Percentiles rank a stretch among this genome's conserved stretches.
Evolutionary conservation across 2,888 invertebrate species (phyloP).

Genomic region (Drosophila ochracea): DNA sequence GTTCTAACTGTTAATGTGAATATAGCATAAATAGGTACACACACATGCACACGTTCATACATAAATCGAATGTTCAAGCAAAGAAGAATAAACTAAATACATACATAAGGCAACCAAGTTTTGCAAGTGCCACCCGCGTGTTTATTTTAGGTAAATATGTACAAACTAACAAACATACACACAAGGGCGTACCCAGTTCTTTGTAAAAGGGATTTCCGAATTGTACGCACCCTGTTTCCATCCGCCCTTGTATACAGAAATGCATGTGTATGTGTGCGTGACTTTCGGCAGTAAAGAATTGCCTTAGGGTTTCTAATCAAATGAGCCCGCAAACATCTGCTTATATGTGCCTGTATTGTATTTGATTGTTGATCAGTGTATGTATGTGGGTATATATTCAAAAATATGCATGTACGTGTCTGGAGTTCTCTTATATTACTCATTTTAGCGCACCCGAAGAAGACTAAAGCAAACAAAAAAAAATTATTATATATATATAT

Average conservation of each 20-base stretch:
- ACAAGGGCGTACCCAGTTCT: not conserved
- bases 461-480: not conserved
- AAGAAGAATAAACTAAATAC: not conserved
- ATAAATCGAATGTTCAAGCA: constrained; percentile 22
- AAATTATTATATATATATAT: not conserved
- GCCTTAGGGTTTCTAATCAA: not conserved
- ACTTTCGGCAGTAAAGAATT: not conserved
- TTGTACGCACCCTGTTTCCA: not conserved
- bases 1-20: constrained; percentile 24
- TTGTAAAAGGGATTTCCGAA: not conserved
- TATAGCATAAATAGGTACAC: constrained; percentile 12
- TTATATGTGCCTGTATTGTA: not conserved
- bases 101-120: constrained; percentile 1
- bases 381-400: not conserved
- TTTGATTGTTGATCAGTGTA: not conserved
- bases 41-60: constrained; percentile 5
- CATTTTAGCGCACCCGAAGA: not conserved
- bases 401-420: not conserved
- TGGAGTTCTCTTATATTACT: not conserved
- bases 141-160: constrained; percentile 7
- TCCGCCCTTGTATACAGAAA: not conserved
- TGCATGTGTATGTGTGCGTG: not conserved
- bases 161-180: not conserved
- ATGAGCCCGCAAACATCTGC: not conserved
- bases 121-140: constrained; percentile 28